Evolutionary conservation across 2,113 vertebrate species (phyloP), one percentile per base, ranked within the genome.

Genomic region (Podarcis cretensis): DNA sequence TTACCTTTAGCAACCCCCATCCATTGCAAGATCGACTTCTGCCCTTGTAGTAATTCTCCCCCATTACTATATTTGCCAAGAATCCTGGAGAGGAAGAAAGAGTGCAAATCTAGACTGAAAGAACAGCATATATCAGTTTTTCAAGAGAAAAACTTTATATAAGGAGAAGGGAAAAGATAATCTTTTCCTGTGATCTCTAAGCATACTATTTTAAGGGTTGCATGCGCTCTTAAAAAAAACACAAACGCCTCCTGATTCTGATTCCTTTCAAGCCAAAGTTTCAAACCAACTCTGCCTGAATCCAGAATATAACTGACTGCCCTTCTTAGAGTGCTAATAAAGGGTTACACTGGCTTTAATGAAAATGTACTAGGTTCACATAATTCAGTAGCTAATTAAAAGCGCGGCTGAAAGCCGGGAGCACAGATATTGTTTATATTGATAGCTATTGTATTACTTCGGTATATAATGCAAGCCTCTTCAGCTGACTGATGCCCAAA

Each of bases 401-500:
- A 96, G 89, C 92, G 85, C 35, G 81, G 95, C 86, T 89, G 87
- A 89, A 96, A 95, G 89, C 93, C 94, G 95, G 88, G 87, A 96
- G 94, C 94, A 93, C 86, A 95, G 96, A 97, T 96, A 97, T 93
- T 95, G 95, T 74, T 92, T 95, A 90, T 95, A 96, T 94, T 97
- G 96, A 96, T 97, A 96, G 96, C 96, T 93, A 97, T 97, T 97
- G 95, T 96, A 92, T 94, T 96, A 94, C 95, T 96, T 96, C 89
- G 95, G 96, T 92, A 92, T 97, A 96, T 96, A 95, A 96, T 95
- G 95, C 94, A 96, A 96, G 91, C 93, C 96, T 96, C 97, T 97
- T 97, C 96, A 96, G 94, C 94, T 96, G 96, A 96, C 93, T 96
- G 95, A 95, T 96, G 97, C 96, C 96, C 96, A 96, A 97, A 97